Conservation (phyloP, 2,888 invertebrate genomes). For the Rosalia funebris region DNA sequence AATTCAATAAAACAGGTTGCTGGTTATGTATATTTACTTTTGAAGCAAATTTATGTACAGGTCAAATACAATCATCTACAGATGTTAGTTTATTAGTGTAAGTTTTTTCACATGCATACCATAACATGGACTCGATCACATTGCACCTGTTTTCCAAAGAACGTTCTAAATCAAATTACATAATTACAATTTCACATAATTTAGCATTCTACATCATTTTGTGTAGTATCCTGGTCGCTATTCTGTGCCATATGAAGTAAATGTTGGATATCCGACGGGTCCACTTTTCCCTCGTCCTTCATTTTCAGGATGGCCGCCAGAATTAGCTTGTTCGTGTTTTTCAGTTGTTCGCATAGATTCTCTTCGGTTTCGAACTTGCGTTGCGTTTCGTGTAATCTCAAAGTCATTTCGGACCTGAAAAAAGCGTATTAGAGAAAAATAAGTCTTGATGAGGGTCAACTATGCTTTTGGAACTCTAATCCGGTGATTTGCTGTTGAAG, state of each 20-base stretch:
- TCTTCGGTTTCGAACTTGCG: conserved; percentile 52
- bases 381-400: conserved; percentile 54
- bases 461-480: conserved; percentile 55
- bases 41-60: too few relatives aligned
- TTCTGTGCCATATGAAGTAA: conserved; percentile 42
- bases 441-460: background rate
- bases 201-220: too few relatives aligned
- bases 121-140: too few relatives aligned
- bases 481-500: conserved; percentile 50
- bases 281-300: conserved; percentile 46
- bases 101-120: too few relatives aligned
- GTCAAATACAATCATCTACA: too few relatives aligned
- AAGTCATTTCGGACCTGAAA: conserved; percentile 53
- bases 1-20: too few relatives aligned
- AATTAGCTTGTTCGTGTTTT: conserved; percentile 47
- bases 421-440: conserved; percentile 5
- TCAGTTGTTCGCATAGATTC: conserved; percentile 48
- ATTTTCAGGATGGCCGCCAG: conserved; percentile 48
- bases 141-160: too few relatives aligned
- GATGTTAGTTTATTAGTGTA: too few relatives aligned
- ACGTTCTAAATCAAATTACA: too few relatives aligned
- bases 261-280: conserved; percentile 38
- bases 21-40: too few relatives aligned
- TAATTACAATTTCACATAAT: too few relatives aligned
- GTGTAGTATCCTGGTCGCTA: conserved; percentile 4